A percentile compares a stretch with the other conserved stretches of the same genome.
Conservation (phyloP, 1,140 invertebrate genomes). For the Cydia strobilella region DNA sequence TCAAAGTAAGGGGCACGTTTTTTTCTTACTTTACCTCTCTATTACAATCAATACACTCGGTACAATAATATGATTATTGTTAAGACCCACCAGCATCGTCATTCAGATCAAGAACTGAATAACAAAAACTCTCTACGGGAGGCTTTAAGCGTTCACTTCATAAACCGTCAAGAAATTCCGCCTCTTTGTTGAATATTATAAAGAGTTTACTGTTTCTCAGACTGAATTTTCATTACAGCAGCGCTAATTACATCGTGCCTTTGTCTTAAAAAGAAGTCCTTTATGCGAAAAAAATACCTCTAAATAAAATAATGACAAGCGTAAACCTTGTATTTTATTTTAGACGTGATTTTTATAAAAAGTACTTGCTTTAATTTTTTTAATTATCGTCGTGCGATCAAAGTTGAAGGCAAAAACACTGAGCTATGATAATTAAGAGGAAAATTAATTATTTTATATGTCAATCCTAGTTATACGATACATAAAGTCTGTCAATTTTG, state of each 20-base stretch:
- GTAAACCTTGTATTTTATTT: not conserved
- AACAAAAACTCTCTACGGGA: not conserved
- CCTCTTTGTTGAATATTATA: constrained; percentile 43
- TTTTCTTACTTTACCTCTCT: too few relatives aligned
- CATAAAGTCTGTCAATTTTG: too few relatives aligned
- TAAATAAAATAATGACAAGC: not conserved
- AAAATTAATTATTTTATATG: too few relatives aligned
- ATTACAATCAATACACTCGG: too few relatives aligned
- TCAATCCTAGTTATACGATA: too few relatives aligned
- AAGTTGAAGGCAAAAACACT: too few relatives aligned
- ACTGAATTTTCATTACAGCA: constrained; percentile 16
- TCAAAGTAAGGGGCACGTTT: too few relatives aligned
- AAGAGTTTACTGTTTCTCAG: constrained; percentile 39
- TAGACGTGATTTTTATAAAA: not conserved
- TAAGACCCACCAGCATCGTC: not conserved
- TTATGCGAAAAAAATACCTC: not conserved
- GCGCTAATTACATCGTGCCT: constrained; percentile 3
- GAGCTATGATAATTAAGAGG: too few relatives aligned
- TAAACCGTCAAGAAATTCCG: constrained; percentile 7
- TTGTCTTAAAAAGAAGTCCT: not conserved
- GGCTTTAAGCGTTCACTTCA: constrained; percentile 12
- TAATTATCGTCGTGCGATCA: too few relatives aligned
- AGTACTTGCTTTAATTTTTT: too few relatives aligned
- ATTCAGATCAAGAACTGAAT: constrained; percentile 13
- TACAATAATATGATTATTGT: not conserved